A percentile compares a stretch with the other conserved stretches of the same genome.
These are phyloP conservation scores for Trichechus manatus DNA, from an alignment of 2,113 vertebrate genomes.

Conservation along the genomic window DNA sequence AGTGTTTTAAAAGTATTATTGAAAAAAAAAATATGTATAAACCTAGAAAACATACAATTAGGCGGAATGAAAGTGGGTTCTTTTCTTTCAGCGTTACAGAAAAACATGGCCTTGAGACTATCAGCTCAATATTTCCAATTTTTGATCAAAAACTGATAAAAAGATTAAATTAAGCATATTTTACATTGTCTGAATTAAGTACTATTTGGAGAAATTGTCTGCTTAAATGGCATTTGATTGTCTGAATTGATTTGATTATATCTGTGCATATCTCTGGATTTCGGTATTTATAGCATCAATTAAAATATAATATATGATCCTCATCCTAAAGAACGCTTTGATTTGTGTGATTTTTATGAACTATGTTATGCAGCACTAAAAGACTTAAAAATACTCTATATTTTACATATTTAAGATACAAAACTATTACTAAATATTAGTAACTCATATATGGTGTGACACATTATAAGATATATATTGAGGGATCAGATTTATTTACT, in stretches of 20 bases:
- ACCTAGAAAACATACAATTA: neutral
- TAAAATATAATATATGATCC: slow-evolving; percentile 20
- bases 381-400: neutral
- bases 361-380: neutral
- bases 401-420: slow-evolving; percentile 5
- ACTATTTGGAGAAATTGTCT: neutral
- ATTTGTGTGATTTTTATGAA: slow-evolving; percentile 14
- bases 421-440: neutral
- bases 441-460: neutral
- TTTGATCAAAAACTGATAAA: neutral
- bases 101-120: neutral
- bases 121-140: neutral
- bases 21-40: neutral
- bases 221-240: neutral
- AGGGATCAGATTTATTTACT: neutral
- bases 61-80: neutral
- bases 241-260: neutral
- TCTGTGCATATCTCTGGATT: neutral
- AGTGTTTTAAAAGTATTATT: neutral
- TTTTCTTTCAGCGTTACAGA: neutral
- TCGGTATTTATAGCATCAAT: neutral
- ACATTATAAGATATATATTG: neutral
- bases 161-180: neutral
- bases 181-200: neutral
- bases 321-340: neutral